Evolutionary conservation across 1,140 invertebrate species (phyloP).

Genomic region (Pissodes strobi): DNA sequence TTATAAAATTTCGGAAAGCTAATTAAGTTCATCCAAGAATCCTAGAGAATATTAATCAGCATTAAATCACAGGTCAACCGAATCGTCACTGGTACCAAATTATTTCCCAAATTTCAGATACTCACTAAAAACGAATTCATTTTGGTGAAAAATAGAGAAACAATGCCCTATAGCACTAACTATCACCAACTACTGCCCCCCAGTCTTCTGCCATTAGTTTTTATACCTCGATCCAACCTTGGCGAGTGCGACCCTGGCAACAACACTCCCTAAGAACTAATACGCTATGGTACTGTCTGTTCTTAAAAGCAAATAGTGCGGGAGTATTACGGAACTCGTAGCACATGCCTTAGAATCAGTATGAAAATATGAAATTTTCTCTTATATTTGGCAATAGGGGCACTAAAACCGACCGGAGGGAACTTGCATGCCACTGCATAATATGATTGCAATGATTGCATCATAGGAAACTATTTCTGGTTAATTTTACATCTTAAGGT

Average conservation of each 20-base stretch:
- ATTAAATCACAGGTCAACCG: no score
- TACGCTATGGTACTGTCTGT: slow-evolving; percentile 14
- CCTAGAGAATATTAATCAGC: no score
- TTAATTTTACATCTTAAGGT: no score
- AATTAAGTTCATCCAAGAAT: no score
- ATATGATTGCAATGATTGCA: no score
- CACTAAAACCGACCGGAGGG: no score
- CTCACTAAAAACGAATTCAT: slow-evolving; percentile 32
- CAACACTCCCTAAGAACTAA: slow-evolving; percentile 29
- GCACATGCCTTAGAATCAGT: not conserved
- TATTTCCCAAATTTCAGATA: slow-evolving; percentile 10
- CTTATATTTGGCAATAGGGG: no score
- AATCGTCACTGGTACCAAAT: no score
- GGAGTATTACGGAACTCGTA: slow-evolving; percentile 24
- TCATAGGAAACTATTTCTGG: no score
- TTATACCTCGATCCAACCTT: slow-evolving; percentile 32
- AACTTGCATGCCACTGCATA: not conserved
- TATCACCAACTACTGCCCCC: slow-evolving; percentile 35
- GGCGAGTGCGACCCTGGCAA: slow-evolving; percentile 27
- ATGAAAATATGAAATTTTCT: not conserved
- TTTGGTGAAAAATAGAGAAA: slow-evolving; percentile 23
- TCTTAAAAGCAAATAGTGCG: slow-evolving; percentile 34
- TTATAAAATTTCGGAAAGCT: no score
- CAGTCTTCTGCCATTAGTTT: slow-evolving; percentile 17
- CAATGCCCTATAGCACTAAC: slow-evolving; percentile 18